Conservation (phyloP, 2,113 vertebrate species). For the Antennarius striatus region DNA sequence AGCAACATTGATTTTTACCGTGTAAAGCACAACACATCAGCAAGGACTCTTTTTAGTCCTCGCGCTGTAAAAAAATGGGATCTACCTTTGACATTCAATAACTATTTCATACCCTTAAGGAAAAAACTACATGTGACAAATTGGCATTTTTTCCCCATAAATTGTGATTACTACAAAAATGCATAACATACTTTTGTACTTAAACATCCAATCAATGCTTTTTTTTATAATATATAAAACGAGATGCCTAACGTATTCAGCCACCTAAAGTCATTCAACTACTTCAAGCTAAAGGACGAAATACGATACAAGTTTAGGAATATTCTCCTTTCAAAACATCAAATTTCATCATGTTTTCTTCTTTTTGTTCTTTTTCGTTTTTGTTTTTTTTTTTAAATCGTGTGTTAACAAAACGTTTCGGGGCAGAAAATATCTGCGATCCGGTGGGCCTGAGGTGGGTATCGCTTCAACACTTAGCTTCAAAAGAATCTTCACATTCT, state of each 20-base stretch:
- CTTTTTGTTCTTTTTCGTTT: not conserved
- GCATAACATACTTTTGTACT: slow-evolving; percentile 72
- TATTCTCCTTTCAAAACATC: slow-evolving; percentile 69
- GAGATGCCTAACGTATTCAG: slow-evolving; percentile 72
- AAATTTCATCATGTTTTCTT: slow-evolving; percentile 49
- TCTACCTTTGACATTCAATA: slow-evolving; percentile 75
- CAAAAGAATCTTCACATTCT: slow-evolving; percentile 73
- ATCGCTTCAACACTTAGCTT: slow-evolving; percentile 53
- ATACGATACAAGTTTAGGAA: slow-evolving; percentile 75
- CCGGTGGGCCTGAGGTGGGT: slow-evolving; percentile 72
- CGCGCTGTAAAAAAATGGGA: slow-evolving; percentile 55
- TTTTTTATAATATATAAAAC: slow-evolving; percentile 68
- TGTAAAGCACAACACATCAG: slow-evolving; percentile 78
- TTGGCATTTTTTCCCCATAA: slow-evolving; percentile 57
- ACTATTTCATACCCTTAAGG: slow-evolving; percentile 62
- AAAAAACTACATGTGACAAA: slow-evolving; percentile 71
- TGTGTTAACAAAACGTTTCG: slow-evolving; percentile 62
- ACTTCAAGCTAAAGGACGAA: slow-evolving; percentile 80
- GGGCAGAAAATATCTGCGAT: slow-evolving; percentile 64
- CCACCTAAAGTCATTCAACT: slow-evolving; percentile 78
- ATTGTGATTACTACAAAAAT: slow-evolving; percentile 77
- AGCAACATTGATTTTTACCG: slow-evolving; percentile 73
- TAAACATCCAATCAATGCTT: slow-evolving; percentile 73
- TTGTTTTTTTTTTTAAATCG: slow-evolving; percentile 28
- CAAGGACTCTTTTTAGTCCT: slow-evolving; percentile 54